phyloP scores from a whole-genome alignment of 2,888 invertebrate genomes.

The Acleris laterana region DNA sequence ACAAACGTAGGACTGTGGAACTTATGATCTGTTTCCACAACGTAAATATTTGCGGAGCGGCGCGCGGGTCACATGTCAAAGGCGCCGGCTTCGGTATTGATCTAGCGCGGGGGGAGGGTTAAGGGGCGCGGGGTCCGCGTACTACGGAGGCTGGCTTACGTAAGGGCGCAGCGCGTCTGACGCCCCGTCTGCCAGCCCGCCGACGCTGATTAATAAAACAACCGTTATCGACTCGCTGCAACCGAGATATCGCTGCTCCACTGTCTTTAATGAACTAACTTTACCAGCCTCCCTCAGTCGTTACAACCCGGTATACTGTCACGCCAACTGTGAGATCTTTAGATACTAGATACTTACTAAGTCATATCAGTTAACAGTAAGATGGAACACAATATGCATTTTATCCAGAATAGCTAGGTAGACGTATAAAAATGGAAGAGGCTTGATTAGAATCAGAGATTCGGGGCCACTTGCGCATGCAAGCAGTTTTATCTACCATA shows the following conservation, averaged over 20 bases:
- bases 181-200: constrained; percentile 71
- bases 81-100: constrained; percentile 82
- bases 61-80: constrained; percentile 82
- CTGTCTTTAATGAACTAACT: constrained; percentile 64
- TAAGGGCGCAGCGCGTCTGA: constrained; percentile 78
- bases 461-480: too few relatives aligned
- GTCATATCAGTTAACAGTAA: background rate
- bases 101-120: constrained; percentile 61
- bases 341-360: background rate
- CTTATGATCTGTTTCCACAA: constrained; percentile 81
- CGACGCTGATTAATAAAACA: constrained; percentile 78
- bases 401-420: too few relatives aligned
- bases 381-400: background rate
- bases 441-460: too few relatives aligned
- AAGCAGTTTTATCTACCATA: too few relatives aligned
- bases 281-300: constrained; percentile 42
- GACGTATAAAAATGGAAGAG: too few relatives aligned
- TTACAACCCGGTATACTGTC: constrained; percentile 33
- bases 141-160: constrained; percentile 76
- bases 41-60: constrained; percentile 82
- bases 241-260: constrained; percentile 57
- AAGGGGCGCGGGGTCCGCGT: constrained; percentile 50
- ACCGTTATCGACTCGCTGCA: constrained; percentile 65
- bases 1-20: constrained; percentile 68
- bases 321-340: background rate